phyloP scores from a whole-genome alignment of 2,888 invertebrate genomes.

The Harmothoe impar region DNA sequence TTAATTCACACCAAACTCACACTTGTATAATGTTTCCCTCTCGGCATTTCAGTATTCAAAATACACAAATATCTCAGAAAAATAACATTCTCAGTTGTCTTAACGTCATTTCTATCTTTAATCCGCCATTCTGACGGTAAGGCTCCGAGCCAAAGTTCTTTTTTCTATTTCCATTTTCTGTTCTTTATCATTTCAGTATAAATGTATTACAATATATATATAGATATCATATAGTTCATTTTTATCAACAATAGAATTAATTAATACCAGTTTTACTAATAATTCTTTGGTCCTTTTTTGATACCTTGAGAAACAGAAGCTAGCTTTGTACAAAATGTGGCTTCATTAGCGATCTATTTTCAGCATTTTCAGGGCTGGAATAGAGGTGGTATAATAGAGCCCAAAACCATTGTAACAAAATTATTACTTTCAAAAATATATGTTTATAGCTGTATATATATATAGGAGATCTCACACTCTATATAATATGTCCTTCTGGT shows the following conservation, averaged over 20 bases:
- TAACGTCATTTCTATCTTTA: neutral
- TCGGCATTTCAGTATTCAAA: constrained; percentile 10
- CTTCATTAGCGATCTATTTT: neutral
- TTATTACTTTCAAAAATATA: constrained; percentile 23
- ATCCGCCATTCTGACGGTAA: constrained; percentile 29
- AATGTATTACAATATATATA: constrained; percentile 20
- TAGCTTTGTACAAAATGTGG: constrained; percentile 15
- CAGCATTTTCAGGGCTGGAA: constrained; percentile 27
- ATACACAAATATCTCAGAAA: constrained; percentile 12
- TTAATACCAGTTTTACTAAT: neutral
- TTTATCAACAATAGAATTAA: neutral
- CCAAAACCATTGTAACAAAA: neutral
- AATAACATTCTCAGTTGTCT: neutral
- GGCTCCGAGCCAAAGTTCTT: neutral
- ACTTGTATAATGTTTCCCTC: neutral
- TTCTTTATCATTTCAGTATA: neutral
- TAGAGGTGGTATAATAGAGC: neutral
- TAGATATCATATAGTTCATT: neutral
- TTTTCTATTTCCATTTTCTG: neutral
- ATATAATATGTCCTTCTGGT: neutral
- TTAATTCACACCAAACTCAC: neutral
- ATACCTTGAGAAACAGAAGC: neutral
- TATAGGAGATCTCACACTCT: constrained; percentile 10
- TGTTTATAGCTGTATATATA: neutral
- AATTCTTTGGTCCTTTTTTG: neutral